Conservation (phyloP, 2,888 invertebrate genomes). For the Acrobasis repandana region DNA sequence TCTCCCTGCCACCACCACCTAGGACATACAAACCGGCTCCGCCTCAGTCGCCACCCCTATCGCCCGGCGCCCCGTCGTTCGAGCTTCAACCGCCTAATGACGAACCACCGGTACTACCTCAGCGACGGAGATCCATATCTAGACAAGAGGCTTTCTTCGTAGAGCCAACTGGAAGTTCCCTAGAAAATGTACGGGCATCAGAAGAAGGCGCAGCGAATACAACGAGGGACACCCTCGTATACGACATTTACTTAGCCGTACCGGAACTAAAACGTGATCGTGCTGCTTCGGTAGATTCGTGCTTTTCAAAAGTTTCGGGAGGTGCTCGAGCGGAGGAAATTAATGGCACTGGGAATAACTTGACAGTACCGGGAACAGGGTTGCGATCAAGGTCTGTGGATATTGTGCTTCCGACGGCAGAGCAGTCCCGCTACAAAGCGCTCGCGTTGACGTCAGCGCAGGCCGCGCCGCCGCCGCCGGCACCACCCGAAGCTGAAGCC, state of each 20-base stretch:
- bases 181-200: conserved; percentile 86
- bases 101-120: conserved; percentile 68
- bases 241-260: conserved; percentile 90
- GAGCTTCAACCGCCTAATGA: conserved; percentile 81
- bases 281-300: conserved; percentile 94
- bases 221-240: conserved; percentile 77
- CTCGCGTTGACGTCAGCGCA: conserved; percentile 86
- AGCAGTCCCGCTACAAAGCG: conserved; percentile 93
- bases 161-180: conserved; percentile 87
- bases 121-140: conserved; percentile 88
- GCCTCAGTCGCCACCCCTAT: conserved; percentile 77
- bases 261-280: conserved; percentile 92
- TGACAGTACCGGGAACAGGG: conserved; percentile 88
- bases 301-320: conserved; percentile 90
- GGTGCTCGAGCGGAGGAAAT: conserved; percentile 88
- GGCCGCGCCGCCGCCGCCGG: conserved; percentile 47
- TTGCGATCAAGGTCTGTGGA: conserved; percentile 92
- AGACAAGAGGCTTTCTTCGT: conserved; percentile 92
- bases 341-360: conserved; percentile 83
- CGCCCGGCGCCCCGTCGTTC: conserved; percentile 81
- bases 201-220: conserved; percentile 60
- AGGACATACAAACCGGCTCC: conserved; percentile 58
- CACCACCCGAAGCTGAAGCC: conserved; percentile 41
- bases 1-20: conserved; percentile 83
- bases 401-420: conserved; percentile 93